Conservation (phyloP, 2,113 vertebrate genomes). For the Lonchura striata region DNA sequence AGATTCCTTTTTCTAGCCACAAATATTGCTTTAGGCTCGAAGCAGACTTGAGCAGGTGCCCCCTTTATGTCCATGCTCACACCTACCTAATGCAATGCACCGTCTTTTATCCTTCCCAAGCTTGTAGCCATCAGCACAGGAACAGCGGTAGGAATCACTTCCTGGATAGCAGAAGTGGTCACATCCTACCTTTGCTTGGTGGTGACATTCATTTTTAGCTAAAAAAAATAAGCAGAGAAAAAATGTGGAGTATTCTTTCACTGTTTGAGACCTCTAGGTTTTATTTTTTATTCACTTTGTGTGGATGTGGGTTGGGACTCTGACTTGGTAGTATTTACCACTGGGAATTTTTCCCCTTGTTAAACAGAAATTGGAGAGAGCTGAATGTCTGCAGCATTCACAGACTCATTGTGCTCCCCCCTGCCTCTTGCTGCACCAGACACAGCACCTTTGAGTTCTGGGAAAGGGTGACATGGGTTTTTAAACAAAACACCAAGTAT, state of each 20-base stretch:
- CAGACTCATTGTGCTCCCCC: neutral
- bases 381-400: neutral
- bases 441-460: neutral
- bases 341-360: neutral
- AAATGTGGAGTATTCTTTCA: neutral
- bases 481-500: neutral
- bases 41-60: neutral
- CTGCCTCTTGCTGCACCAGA: neutral
- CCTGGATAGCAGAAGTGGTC: constrained; percentile 84
- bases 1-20: neutral
- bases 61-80: neutral
- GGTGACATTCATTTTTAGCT: constrained; percentile 80
- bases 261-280: neutral
- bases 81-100: constrained; percentile 80
- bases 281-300: neutral
- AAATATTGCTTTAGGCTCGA: fast-evolving
- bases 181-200: constrained; percentile 74
- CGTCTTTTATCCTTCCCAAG: constrained; percentile 76
- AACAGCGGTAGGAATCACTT: constrained; percentile 69
- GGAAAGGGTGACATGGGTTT: neutral
- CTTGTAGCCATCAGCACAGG: constrained; percentile 80
- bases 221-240: neutral
- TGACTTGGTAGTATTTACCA: neutral
- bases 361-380: neutral
- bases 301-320: neutral